Conservation (phyloP, 2,797 vertebrate species). For the Tenualosa ilisha region DNA sequence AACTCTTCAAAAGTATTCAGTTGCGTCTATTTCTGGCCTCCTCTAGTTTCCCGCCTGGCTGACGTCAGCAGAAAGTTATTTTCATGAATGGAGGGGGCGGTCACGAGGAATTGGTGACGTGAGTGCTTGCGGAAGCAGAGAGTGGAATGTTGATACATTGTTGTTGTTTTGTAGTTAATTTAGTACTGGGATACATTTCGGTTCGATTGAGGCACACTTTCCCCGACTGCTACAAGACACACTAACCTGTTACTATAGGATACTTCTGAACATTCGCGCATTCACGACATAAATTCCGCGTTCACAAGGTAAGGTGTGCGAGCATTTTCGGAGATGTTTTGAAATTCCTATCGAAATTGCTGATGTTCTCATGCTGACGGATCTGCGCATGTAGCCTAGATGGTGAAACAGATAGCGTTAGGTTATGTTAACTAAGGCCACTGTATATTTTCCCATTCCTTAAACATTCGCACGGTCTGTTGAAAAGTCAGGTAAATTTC, state of each 20-base stretch:
- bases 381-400: conserved; percentile 26
- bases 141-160: conserved; percentile 84
- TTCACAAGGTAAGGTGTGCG: conserved; percentile 70
- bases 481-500: background rate
- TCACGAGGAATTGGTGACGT: conserved; percentile 82
- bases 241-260: conserved; percentile 42
- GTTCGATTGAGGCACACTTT: conserved; percentile 57
- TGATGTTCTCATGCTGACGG: conserved; percentile 61
- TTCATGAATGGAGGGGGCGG: conserved; percentile 89
- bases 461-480: background rate
- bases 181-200: conserved; percentile 64
- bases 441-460: background rate
- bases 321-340: conserved; percentile 61
- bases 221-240: conserved; percentile 46
- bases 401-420: background rate
- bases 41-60: conserved; percentile 63
- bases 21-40: conserved; percentile 77
- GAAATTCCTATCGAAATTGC: conserved; percentile 62
- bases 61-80: conserved; percentile 85
- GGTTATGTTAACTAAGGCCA: conserved; percentile 3
- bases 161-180: conserved; percentile 83
- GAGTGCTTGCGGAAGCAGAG: conserved; percentile 81
- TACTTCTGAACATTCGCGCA: conserved; percentile 54
- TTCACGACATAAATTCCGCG: conserved; percentile 58
- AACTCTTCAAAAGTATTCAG: conserved; percentile 66